A percentile compares a stretch with the other conserved stretches of the same genome.
Evolutionary conservation across 2,888 invertebrate genomes (phyloP).

Genomic region (Cotesia congregata): DNA sequence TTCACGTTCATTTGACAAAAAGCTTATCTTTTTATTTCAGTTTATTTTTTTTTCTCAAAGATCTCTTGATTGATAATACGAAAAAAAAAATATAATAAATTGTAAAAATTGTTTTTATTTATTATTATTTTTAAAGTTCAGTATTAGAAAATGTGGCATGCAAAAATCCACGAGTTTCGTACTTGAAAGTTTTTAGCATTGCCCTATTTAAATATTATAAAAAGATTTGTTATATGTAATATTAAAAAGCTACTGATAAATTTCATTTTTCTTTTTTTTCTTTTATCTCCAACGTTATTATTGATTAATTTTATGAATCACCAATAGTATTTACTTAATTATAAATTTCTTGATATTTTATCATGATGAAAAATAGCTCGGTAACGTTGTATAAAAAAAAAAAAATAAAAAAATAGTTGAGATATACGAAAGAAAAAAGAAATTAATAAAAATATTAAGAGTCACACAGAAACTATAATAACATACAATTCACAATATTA

Average conservation of each 20-base stretch:
- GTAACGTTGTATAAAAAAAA: slow-evolving; percentile 50
- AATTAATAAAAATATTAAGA: slow-evolving; percentile 43
- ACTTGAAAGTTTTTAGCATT: slow-evolving; percentile 6
- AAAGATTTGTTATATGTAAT: not conserved
- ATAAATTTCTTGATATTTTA: not conserved
- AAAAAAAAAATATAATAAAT: slow-evolving; percentile 32
- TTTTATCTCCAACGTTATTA: slow-evolving; percentile 17
- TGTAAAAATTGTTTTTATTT: slow-evolving; percentile 21
- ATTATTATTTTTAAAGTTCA: slow-evolving; percentile 23
- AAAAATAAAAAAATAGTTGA: slow-evolving; percentile 40
- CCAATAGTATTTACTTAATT: not conserved
- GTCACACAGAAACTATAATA: slow-evolving; percentile 49
- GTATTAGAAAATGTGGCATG: not conserved
- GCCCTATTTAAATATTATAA: slow-evolving; percentile 10
- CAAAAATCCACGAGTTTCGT: slow-evolving; percentile 1
- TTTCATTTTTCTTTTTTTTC: slow-evolving; percentile 13
- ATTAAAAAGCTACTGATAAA: not conserved
- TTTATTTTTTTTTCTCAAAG: slow-evolving; percentile 43
- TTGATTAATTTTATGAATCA: slow-evolving; percentile 25
- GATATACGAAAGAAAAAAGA: slow-evolving; percentile 25
- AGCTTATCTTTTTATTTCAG: slow-evolving; percentile 3
- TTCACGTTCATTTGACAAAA: slow-evolving; percentile 50
- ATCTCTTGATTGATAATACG: slow-evolving; percentile 47
- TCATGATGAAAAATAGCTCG: slow-evolving; percentile 51
- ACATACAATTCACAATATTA: slow-evolving; percentile 53